Conservation (phyloP, 2,113 vertebrate species). For the Bolborhynchus lineola region DNA sequence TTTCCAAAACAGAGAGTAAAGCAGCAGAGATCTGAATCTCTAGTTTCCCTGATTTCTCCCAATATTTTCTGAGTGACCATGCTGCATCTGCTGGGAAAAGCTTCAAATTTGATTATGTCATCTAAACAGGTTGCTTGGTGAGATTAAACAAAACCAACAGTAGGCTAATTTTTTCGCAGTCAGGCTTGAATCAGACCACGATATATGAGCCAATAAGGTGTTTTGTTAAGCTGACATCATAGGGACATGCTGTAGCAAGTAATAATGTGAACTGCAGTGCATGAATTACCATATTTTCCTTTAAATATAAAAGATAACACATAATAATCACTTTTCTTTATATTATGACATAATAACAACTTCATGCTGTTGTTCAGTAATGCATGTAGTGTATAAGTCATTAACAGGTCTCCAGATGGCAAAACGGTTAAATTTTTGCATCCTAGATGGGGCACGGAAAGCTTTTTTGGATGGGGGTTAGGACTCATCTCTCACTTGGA, state of each 20-base stretch:
- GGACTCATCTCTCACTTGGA: neutral
- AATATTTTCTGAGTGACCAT: accelerated
- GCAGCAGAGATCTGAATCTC: neutral
- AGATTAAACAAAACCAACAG: neutral
- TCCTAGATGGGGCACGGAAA: accelerated
- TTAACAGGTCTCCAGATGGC: neutral
- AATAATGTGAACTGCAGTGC: neutral
- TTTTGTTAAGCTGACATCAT: neutral
- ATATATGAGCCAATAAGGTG: neutral
- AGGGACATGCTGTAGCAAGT: neutral
- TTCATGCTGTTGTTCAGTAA: neutral
- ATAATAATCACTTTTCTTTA: neutral
- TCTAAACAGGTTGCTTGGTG: neutral
- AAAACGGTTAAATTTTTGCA: neutral
- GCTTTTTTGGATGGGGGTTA: accelerated
- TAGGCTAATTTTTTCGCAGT: neutral
- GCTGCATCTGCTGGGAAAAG: neutral
- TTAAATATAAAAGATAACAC: neutral
- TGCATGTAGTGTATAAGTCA: neutral
- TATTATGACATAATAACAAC: neutral
- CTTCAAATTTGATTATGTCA: neutral
- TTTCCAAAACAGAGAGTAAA: neutral
- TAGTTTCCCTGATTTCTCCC: neutral
- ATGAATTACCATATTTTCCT: neutral
- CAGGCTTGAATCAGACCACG: neutral